Base-by-base conservation (phyloP, 2,113 vertebrate species). In the Lophotis ruficrista region DNA sequence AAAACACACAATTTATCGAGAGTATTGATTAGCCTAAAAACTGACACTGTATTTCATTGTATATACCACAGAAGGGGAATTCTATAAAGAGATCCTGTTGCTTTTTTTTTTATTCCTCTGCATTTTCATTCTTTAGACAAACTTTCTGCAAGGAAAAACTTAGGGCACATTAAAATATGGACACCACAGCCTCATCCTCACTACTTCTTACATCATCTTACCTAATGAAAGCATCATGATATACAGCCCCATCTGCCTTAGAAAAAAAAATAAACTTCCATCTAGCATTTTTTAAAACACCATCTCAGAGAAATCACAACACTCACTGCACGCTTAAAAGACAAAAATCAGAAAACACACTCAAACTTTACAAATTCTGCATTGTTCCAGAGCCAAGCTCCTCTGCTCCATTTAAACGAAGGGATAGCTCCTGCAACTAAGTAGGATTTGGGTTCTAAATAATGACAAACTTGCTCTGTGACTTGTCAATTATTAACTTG, bases 91-190 rank as follows among this genome's bases (percentile, higher is more conserved):
- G 3, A n/a, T 15, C 14, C 24, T n/a, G 9, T 41, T 68, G 33
- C 9, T 58, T 90, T 37, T 53, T 13, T 35, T 64, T 71, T 79
- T 22, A 47, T 41, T 65, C 18, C 28, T 62, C 62, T 57, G 27
- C 16, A 61, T 89, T 88, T 91, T 90, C 23, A 61, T 45, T 89
- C 14, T 58, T 75, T 82, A 68, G 47, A 13, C 43, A 71, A 66
- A 73, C 68, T 62, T 95, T 68, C 87, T 84, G 35, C 41, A 73
- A 58, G 37, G 53, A 30, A 82, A 71, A 37, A 61, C 14, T 53
- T 31, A 19, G 47, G n/a, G 9, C 37, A 27, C 0, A 0, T 37
- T 53, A 37, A 58, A 21, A 14, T 3, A 37, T 2, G 38, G 23
- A 23, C 68, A 33, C 58, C 61, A 18, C 17, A 66, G 45, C 72